A percentile compares a stretch with the other conserved stretches of the same genome.
These are phyloP conservation scores for Oenanthe melanoleuca DNA, from an alignment of 2,113 vertebrate species.

Conservation along the genomic window DNA sequence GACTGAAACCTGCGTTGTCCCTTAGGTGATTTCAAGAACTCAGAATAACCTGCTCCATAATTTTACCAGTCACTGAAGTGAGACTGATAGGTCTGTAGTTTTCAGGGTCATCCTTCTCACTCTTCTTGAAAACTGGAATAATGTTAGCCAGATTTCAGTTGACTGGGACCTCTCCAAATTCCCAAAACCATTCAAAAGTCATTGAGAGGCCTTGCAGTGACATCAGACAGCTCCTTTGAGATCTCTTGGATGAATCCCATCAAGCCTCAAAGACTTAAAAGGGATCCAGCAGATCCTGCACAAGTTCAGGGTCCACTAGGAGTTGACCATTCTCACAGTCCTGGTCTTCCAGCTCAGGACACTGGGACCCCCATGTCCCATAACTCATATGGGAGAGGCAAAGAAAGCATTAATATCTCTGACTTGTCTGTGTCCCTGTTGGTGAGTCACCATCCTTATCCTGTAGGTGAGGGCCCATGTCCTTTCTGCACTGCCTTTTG, in stretches of 20 bases:
- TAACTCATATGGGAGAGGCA: neutral
- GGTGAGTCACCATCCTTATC: neutral
- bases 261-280: too few relatives aligned
- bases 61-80: neutral
- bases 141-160: neutral
- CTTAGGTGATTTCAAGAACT: neutral
- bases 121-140: neutral
- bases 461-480: neutral
- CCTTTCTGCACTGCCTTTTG: neutral
- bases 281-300: neutral
- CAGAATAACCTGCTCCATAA: neutral
- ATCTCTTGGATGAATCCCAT: neutral
- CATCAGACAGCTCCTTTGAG: neutral
- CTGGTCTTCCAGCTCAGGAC: neutral
- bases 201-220: neutral
- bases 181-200: neutral
- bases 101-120: neutral
- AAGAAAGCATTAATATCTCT: neutral
- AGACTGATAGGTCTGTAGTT: neutral
- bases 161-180: neutral
- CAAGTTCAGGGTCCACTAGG: neutral
- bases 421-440: neutral
- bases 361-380: neutral
- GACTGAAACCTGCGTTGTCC: neutral
- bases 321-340: neutral